These are phyloP conservation scores for Zophobas atratus DNA, from an alignment of 1,140 invertebrate species.

Conservation along the genomic window DNA sequence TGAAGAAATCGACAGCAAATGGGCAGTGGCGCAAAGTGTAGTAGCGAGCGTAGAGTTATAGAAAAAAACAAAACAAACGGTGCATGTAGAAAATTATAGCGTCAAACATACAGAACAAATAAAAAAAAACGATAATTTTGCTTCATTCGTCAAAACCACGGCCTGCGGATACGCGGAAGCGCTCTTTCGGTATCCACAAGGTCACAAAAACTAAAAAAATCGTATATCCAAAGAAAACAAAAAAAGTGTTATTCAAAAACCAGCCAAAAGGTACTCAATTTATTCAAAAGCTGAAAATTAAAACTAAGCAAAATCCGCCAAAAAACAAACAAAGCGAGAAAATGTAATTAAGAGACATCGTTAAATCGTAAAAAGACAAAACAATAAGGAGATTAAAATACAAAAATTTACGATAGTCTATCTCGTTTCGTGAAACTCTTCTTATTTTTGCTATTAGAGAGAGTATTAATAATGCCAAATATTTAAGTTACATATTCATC, in stretches of 20 bases:
- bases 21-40: conserved; percentile 66
- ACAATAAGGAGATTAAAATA: conserved; percentile 42
- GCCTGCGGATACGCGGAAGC: conserved; percentile 8
- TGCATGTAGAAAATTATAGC: conserved; percentile 68
- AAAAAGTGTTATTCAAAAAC: conserved; percentile 51
- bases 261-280: conserved; percentile 54
- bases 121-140: conserved; percentile 23
- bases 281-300: conserved; percentile 51
- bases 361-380: conserved; percentile 48
- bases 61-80: conserved; percentile 69
- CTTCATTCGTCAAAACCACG: conserved; percentile 26
- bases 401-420: conserved; percentile 26
- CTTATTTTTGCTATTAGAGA: conserved; percentile 56
- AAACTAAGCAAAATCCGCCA: conserved; percentile 51
- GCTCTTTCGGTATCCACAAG: conserved; percentile 8
- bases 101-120: conserved; percentile 53
- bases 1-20: conserved; percentile 63
- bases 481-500: conserved; percentile 50
- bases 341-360: neutral
- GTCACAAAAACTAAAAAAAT: conserved; percentile 17
- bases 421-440: conserved; percentile 43
- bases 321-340: conserved; percentile 25
- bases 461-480: conserved; percentile 61
- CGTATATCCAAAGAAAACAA: conserved; percentile 44
- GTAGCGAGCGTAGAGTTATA: conserved; percentile 67